These are phyloP conservation scores for Cephus pulcher DNA, from an alignment of 2,888 invertebrate species.

Conservation along the genomic window DNA sequence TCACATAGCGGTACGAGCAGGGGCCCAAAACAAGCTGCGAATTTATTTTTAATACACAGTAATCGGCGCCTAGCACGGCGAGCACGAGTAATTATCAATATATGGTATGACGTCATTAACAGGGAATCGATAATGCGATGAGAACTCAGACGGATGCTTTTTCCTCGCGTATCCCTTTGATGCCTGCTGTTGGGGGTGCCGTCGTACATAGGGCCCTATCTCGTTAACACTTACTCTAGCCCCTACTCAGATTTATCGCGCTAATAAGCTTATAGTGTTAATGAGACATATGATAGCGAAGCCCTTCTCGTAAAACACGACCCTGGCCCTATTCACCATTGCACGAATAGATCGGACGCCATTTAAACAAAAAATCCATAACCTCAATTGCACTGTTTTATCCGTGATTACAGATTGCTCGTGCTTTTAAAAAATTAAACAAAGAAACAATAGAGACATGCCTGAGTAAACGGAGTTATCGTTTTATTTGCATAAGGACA, in stretches of 20 bases:
- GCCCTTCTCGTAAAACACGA: slow-evolving; percentile 36
- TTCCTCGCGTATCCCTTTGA: background rate
- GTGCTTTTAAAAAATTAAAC: too few relatives aligned
- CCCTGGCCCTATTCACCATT: slow-evolving; percentile 43
- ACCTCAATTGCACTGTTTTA: background rate
- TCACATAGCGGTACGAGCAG: background rate
- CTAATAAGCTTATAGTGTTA: slow-evolving; percentile 42
- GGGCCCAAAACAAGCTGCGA: background rate
- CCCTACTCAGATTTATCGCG: slow-evolving; percentile 17
- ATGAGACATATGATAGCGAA: slow-evolving; percentile 43
- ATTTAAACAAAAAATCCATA: background rate
- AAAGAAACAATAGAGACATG: background rate
- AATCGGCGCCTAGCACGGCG: background rate
- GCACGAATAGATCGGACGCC: background rate
- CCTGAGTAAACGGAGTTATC: too few relatives aligned
- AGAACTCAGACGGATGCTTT: background rate
- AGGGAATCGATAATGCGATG: background rate
- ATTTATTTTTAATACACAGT: background rate
- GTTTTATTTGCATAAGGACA: background rate
- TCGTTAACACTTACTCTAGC: background rate
- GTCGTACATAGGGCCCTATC: background rate
- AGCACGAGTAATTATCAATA: background rate
- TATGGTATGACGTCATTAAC: background rate
- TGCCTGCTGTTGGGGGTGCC: background rate
- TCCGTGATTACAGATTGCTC: too few relatives aligned